Conservation (phyloP, 2,797 vertebrate species). For the Gambusia yucatana region DNA sequence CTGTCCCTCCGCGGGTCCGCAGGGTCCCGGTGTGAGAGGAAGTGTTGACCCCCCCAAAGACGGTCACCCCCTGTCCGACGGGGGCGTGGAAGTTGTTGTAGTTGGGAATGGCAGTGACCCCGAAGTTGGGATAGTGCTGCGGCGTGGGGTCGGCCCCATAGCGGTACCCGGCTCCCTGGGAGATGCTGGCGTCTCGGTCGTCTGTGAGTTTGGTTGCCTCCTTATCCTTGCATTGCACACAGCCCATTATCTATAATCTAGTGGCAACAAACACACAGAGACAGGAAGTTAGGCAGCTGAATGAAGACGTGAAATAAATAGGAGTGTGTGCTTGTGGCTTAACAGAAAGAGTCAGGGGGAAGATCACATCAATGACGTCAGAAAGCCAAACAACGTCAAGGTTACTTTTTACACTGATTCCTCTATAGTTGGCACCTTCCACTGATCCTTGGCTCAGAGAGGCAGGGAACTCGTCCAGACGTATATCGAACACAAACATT, state of each 20-base stretch:
- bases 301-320: not conserved
- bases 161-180: conserved; percentile 88
- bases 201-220: conserved; percentile 95
- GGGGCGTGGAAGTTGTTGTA: conserved; percentile 95
- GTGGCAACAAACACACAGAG: conserved; percentile 15
- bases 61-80: conserved; percentile 88
- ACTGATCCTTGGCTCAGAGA: conserved; percentile 22
- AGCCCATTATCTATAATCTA: conserved; percentile 98
- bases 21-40: conserved; percentile 92
- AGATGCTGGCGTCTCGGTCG: conserved; percentile 87
- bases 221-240: conserved; percentile 99
- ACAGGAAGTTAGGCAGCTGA: not conserved
- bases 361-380: conserved; percentile 9
- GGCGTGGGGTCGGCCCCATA: conserved; percentile 93
- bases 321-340: not conserved
- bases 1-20: conserved; percentile 90
- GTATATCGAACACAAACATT: too few relatives aligned
- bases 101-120: conserved; percentile 92
- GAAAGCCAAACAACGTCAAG: conserved; percentile 11
- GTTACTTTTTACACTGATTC: conserved; percentile 18
- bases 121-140: conserved; percentile 91
- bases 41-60: conserved; percentile 93
- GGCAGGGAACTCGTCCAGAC: not conserved
- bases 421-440: conserved; percentile 29
- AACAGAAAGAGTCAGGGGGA: not conserved